Conservation (phyloP, 2,797 vertebrate species). For the Coluber constrictor region DNA sequence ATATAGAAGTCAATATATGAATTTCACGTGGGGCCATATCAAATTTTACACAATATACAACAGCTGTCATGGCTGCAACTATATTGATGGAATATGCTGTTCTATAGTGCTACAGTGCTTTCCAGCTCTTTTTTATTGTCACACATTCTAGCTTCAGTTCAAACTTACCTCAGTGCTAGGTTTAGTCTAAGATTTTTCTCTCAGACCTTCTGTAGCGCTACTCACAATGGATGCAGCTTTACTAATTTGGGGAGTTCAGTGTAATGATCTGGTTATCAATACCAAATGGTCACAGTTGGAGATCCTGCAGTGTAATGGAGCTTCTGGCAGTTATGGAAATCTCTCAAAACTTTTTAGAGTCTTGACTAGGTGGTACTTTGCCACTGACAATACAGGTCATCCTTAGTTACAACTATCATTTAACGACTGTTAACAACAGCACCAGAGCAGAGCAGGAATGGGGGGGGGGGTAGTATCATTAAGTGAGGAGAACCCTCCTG, state of each 20-base stretch:
- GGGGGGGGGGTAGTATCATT: too few species aligned
- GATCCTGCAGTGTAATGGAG: neutral
- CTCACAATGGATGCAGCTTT: neutral
- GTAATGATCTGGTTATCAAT: neutral
- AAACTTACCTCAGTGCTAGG: neutral
- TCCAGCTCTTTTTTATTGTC: neutral
- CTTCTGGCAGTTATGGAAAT: neutral
- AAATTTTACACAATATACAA: neutral
- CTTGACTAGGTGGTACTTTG: neutral
- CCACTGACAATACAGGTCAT: neutral
- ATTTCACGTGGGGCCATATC: neutral
- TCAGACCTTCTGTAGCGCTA: neutral
- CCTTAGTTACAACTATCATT: neutral
- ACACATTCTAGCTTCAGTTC: neutral
- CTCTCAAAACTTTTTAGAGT: neutral
- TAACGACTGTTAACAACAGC: neutral
- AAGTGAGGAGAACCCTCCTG: too few species aligned
- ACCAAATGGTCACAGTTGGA: neutral
- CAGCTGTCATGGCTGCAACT: neutral
- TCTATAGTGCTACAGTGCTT: neutral
- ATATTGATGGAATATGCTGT: neutral
- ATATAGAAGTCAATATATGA: neutral
- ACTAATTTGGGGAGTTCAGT: neutral
- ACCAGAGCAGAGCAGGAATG: too few species aligned
- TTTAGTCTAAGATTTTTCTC: neutral